These are phyloP conservation scores for Astropecten irregularis DNA, from an alignment of 53 echinoderm and acorn worm species.

Conservation along the genomic window DNA sequence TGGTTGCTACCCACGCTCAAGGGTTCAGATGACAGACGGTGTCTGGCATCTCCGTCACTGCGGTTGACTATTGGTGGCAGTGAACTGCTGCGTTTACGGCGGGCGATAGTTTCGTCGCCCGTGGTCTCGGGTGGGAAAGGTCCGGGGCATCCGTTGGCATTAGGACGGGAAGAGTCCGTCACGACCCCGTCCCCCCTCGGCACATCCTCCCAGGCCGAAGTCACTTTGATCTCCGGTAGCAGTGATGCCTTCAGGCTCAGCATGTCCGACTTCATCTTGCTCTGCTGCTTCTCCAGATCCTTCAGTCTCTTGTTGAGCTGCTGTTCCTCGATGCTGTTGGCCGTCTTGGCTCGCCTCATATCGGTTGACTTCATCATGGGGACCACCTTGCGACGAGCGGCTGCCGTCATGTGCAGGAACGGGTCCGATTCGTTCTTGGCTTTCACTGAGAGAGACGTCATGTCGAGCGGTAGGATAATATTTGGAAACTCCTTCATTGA, in stretches of 20 bases:
- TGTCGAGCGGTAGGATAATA: conserved; percentile 18
- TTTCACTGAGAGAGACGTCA: conserved; percentile 33
- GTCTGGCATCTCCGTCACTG: background rate
- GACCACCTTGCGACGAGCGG: conserved; percentile 11
- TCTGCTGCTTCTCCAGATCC: conserved; percentile 41
- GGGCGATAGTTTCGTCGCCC: background rate
- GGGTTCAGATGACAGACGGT: conserved; percentile 7
- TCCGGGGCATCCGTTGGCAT: background rate
- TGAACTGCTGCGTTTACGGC: conserved; percentile 12
- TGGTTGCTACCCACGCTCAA: background rate
- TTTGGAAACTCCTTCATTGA: conserved; percentile 5
- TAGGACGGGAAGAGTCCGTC: background rate
- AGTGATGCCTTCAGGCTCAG: conserved; percentile 9
- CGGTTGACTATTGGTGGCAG: conserved; percentile 1
- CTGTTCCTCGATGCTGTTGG: conserved; percentile 26
- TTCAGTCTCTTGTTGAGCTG: conserved; percentile 12
- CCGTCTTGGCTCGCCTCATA: conserved; percentile 25
- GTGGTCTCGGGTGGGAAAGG: background rate
- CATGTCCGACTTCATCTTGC: conserved; percentile 28
- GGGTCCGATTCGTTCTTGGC: conserved; percentile 29
- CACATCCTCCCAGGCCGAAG: conserved; percentile 14
- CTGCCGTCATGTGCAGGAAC: background rate
- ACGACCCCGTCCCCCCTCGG: background rate
- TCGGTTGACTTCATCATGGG: background rate
- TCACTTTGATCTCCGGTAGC: conserved; percentile 37